These are phyloP conservation scores for Athalia circularis DNA, from an alignment of 2,888 invertebrate genomes.

Conservation along the genomic window DNA sequence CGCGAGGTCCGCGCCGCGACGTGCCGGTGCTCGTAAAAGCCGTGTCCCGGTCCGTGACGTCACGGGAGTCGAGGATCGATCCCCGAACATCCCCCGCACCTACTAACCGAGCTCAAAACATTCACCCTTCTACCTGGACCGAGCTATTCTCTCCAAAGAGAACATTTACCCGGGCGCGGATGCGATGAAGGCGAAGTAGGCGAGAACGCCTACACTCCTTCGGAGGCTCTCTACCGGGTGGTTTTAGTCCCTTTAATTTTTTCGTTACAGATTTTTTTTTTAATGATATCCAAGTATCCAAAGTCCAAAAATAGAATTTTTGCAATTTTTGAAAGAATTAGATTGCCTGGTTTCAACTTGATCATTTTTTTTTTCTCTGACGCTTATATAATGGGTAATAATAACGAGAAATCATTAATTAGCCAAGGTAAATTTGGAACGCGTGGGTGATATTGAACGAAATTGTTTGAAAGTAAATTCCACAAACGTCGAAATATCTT, in stretches of 20 bases:
- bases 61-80: slow-evolving; percentile 72
- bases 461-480: too few species aligned
- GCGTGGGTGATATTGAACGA: too few species aligned
- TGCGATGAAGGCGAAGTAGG: slow-evolving; percentile 22
- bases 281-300: too few species aligned
- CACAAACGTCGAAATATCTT: too few species aligned
- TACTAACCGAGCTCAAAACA: slow-evolving; percentile 41
- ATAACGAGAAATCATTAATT: too few species aligned
- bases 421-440: too few species aligned
- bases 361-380: too few species aligned
- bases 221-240: slow-evolving; percentile 16
- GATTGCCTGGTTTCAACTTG: too few species aligned
- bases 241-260: neutral
- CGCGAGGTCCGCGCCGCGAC: slow-evolving; percentile 44
- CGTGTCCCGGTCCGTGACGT: slow-evolving; percentile 69
- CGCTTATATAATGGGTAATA: too few species aligned
- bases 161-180: slow-evolving; percentile 64
- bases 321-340: too few species aligned
- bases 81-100: slow-evolving; percentile 61
- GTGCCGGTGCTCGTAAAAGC: slow-evolving; percentile 57
- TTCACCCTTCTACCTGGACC: slow-evolving; percentile 49
- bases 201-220: neutral
- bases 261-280: too few species aligned
- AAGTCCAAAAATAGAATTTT: too few species aligned
- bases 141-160: slow-evolving; percentile 64